Evolutionary conservation across 1,140 invertebrate species (phyloP).

Genomic region (Orchesella cincta): DNA sequence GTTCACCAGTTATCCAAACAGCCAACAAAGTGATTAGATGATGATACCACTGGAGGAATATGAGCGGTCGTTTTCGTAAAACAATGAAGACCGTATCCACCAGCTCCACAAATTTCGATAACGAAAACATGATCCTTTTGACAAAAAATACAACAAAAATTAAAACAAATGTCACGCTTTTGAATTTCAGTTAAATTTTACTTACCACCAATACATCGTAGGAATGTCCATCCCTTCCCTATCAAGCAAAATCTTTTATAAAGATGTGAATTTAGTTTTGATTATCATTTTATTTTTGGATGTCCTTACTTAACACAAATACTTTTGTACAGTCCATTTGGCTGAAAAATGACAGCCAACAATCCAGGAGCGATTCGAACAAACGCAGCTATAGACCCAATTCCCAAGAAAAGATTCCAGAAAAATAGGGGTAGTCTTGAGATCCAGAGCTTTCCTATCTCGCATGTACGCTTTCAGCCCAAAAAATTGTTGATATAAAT

Average conservation of each 20-base stretch:
- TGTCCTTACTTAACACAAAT: slow-evolving; percentile 34
- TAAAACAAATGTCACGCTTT: not conserved
- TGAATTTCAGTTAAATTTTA: too few species aligned
- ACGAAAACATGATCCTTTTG: slow-evolving; percentile 20
- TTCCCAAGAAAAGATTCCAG: slow-evolving; percentile 30
- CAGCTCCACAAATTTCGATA: slow-evolving; percentile 34
- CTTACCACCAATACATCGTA: slow-evolving; percentile 2
- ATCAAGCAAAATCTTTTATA: too few species aligned
- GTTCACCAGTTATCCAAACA: slow-evolving; percentile 26
- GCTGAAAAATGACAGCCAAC: slow-evolving; percentile 55
- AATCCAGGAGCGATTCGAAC: slow-evolving; percentile 64
- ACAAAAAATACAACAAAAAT: too few species aligned
- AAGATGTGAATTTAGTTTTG: too few species aligned
- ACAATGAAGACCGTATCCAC: slow-evolving; percentile 40
- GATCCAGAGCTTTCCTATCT: slow-evolving; percentile 14
- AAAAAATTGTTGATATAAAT: slow-evolving; percentile 27
- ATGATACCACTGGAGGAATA: slow-evolving; percentile 41
- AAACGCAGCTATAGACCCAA: slow-evolving; percentile 32
- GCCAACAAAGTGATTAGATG: slow-evolving; percentile 28
- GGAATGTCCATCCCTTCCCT: slow-evolving; percentile 20
- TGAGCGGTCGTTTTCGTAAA: slow-evolving; percentile 30
- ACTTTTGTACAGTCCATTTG: slow-evolving; percentile 35
- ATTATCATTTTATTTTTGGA: too few species aligned
- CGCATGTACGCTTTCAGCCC: slow-evolving; percentile 31
- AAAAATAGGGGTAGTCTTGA: slow-evolving; percentile 25